Evolutionary conservation across 2,113 vertebrate species (phyloP).

Genomic region (Hippolais icterina): DNA sequence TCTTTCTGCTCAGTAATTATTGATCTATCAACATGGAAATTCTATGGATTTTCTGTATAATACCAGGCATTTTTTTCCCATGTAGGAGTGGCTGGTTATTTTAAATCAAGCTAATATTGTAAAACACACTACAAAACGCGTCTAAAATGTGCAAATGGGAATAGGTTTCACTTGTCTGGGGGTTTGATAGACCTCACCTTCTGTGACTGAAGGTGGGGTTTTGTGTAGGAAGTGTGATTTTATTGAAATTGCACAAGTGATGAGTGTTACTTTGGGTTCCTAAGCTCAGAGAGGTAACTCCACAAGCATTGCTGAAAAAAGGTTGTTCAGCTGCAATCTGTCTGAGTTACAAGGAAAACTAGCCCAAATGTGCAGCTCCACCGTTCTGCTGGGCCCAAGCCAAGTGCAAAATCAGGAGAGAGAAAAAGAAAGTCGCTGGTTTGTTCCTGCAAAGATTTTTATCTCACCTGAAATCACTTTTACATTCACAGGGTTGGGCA

Average conservation of each 20-base stretch:
- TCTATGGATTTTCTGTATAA: not conserved
- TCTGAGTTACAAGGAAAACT: not conserved
- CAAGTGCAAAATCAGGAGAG: not conserved
- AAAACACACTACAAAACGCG: not conserved
- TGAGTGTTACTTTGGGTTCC: not conserved
- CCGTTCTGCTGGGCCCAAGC: not conserved
- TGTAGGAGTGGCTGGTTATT: not conserved
- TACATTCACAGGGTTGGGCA: not conserved
- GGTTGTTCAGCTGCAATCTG: fast-evolving
- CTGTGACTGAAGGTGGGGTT: not conserved
- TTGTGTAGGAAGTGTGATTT: not conserved
- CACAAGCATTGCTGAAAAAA: not conserved
- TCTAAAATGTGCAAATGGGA: not conserved
- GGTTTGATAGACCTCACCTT: not conserved
- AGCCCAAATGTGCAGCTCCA: not conserved
- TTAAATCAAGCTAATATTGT: not conserved
- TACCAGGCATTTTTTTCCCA: not conserved
- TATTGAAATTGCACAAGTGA: not conserved
- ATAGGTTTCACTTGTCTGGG: not conserved
- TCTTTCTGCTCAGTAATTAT: not conserved
- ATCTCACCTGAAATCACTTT: not conserved
- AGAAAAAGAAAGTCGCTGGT: not conserved
- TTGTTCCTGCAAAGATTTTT: not conserved
- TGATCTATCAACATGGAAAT: not conserved
- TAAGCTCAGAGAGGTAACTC: not conserved